Evolutionary conservation across 2,797 vertebrate species (phyloP), one percentile per base, ranked within the genome.

Genomic region (Ambastaia sidthimunki): DNA sequence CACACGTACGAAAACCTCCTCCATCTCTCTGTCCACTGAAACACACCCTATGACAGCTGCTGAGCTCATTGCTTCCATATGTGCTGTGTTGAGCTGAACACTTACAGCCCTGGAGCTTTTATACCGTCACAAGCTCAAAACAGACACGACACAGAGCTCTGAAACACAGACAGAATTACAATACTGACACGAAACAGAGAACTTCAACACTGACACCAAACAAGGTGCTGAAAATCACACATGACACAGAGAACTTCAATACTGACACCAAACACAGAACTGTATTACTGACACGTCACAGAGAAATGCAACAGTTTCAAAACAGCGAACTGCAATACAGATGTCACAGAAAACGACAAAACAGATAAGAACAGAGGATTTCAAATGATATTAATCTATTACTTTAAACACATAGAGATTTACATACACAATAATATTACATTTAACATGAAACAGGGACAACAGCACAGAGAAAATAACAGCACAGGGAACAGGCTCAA

Each of bases 41-140:
- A 85, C 82, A 84, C 78, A 80, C 82, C 80, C 69, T 7, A 70
- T 83, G 80, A 84, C 85, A 86, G 85, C 78, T 86, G 83, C 72
- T 80, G 80, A 57, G 70, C 82, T 71, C 77, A 86, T 78, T 84
- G 76, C 80, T 86, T 78, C 84, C 71, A 71, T 78, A 71, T 84
- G 80, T 76, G 44, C 57, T 25, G 62, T 37, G 72, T 31, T 37
- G 52, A 72, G 59, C 68, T 68, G 65, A 80, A 71, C 34, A 59
- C 50, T 65, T 63, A 41, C 68, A 70, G 47, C n/a, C 13, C 0
- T 9, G 13, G 57, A 71, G 69, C 70, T 62, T 60, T 28, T 74
- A 62, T 54, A 69, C 44, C 2, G 15, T 41, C 48, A 69, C 72
- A 66, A 74, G 55, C 37, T 28, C 11, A 52, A 11, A 21, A 60